A percentile compares a stretch with the other conserved stretches of the same genome.
Evolutionary conservation across 2,888 invertebrate genomes (phyloP).

Genomic region (Anaspis maculata): DNA sequence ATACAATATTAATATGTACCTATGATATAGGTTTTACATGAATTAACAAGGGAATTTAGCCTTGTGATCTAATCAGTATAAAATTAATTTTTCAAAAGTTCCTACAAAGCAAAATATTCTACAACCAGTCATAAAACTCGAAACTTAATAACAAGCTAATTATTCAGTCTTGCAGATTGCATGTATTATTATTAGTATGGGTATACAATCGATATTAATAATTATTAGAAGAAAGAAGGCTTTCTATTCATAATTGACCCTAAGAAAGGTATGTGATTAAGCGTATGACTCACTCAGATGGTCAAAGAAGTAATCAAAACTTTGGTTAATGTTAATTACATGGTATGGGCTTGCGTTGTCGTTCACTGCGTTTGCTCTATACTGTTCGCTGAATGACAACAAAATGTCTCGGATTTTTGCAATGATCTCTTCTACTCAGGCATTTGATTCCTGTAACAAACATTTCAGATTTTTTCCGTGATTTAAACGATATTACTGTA

Average conservation of each 20-base stretch:
- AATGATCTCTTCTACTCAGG: constrained; percentile 84
- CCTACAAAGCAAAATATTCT: neutral
- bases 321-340: constrained; percentile 44
- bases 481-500: constrained; percentile 42
- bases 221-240: constrained; percentile 17
- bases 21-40: constrained; percentile 4
- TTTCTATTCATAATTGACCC: constrained; percentile 24
- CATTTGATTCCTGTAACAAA: constrained; percentile 67
- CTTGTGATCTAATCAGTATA: neutral
- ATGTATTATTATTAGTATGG: constrained; percentile 19
- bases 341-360: constrained; percentile 38
- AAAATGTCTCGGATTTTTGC: constrained; percentile 73
- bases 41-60: neutral
- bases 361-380: constrained; percentile 44
- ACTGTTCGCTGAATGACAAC: constrained; percentile 64
- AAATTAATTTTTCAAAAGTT: neutral
- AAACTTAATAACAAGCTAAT: constrained; percentile 15
- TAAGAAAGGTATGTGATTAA: constrained; percentile 36
- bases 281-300: constrained; percentile 59
- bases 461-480: neutral
- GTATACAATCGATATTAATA: constrained; percentile 25
- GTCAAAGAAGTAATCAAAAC: constrained; percentile 55
- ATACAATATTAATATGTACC: no score
- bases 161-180: constrained; percentile 27
- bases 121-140: neutral